Base-by-base conservation (phyloP, 2,888 invertebrate genomes). In the Diachrysia chrysitis region DNA sequence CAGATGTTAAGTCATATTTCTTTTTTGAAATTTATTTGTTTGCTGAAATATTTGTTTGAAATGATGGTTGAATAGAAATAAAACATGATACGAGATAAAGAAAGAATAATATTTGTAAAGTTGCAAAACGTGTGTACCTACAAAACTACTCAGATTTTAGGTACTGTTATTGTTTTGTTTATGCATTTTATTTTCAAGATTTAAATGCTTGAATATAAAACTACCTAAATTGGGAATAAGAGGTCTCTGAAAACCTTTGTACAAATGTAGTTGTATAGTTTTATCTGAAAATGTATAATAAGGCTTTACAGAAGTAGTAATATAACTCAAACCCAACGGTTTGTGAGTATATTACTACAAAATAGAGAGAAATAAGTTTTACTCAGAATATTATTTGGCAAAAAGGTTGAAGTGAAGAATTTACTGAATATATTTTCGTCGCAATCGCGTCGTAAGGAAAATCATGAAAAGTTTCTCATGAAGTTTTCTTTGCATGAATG, bases 371-470 rank as follows among this genome's bases (percentile, higher is more conserved):
- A 42, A 42, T 42, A 42, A 42, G n/a, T n/a, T 6, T 7, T 16
- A 42, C n/a, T 6, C 6, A 42, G 42, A 42, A 42, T 42, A 42
- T 42, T 42, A 42, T 42, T 42, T 42, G 42, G 42, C n/a, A 42
- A 42, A n/a, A 42, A 42, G 42, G 42, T 42, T 42, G 42, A 42
- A 42, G 42, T 42, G n/a, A 42, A 42, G 42, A n/a, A 42, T n/a
- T 42, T 42, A n/a, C 42, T 42, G n/a, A 42, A 42, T 42, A 42
- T 42, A 42, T 42, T 42, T 42, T 42, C n/a, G 42, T n/a, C 42
- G 42, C 42, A 42, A 42, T 42, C 42, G n/a, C n/a, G 42, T 42
- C 42, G 0, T 42, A 42, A 42, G 42, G 42, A 42, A 42, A 42
- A n/a, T 16, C 42, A 42, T 42, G 42, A n/a, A n/a, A 42, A 42